phyloP scores from a whole-genome alignment of 1,140 invertebrate genomes.

The Drosophila parvula region DNA sequence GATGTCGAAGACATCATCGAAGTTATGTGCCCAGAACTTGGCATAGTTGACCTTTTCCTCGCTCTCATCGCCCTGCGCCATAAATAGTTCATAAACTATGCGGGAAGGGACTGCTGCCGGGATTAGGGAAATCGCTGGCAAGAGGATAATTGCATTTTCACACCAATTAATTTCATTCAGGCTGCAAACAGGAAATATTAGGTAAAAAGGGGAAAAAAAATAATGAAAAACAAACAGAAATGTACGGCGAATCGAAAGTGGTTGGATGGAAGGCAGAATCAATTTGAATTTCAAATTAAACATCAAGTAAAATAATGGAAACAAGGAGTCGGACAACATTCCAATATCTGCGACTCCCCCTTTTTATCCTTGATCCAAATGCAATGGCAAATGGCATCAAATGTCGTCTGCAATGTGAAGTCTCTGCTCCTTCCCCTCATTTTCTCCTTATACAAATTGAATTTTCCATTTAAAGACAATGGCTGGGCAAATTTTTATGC shows the following conservation, averaged over 20 bases:
- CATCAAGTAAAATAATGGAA: conserved; percentile 29
- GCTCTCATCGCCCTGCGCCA: conserved; percentile 32
- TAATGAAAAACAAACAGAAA: conserved; percentile 63
- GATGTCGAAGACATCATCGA: conserved; percentile 78
- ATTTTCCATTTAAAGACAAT: conserved; percentile 78
- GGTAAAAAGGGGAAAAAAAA: conserved; percentile 12
- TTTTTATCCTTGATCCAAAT: conserved; percentile 28
- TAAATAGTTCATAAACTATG: conserved; percentile 81
- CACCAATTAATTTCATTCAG: conserved; percentile 68
- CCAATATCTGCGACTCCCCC: conserved; percentile 50
- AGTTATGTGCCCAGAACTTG: conserved; percentile 72
- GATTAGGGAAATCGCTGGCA: conserved; percentile 1
- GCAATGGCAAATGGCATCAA: conserved; percentile 69
- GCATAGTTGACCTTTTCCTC: conserved; percentile 75
- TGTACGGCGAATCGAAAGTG: conserved; percentile 11
- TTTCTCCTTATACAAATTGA: conserved; percentile 59
- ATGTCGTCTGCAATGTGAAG: conserved; percentile 43
- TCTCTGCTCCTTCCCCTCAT: neutral
- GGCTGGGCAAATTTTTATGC: conserved; percentile 57
- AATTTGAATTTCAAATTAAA: conserved; percentile 76
- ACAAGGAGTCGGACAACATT: conserved; percentile 1
- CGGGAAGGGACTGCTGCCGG: neutral
- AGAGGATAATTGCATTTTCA: conserved; percentile 66
- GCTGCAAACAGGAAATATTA: conserved; percentile 5
- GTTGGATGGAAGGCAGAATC: conserved; percentile 39